Evolutionary conservation across 2,797 vertebrate genomes (phyloP).

Genomic region (Triplophysa bombifrons): DNA sequence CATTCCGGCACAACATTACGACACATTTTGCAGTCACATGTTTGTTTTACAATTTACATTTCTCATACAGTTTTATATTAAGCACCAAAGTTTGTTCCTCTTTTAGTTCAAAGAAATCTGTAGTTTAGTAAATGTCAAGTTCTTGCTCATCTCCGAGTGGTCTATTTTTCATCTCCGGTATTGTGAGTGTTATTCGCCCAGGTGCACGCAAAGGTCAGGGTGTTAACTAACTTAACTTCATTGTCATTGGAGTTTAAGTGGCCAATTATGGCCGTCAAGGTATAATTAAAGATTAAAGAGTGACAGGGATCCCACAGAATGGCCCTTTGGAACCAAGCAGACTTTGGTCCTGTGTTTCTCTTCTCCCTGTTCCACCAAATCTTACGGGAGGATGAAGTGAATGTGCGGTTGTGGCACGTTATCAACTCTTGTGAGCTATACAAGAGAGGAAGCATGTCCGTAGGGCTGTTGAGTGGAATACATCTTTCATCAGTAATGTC

Average conservation of each 20-base stretch:
- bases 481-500: conserved; percentile 31
- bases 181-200: conserved; percentile 28
- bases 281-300: conserved; percentile 82
- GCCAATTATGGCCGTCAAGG: conserved; percentile 72
- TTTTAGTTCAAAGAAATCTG: conserved; percentile 31
- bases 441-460: conserved; percentile 23
- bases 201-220: conserved; percentile 55
- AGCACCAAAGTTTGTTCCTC: conserved; percentile 5
- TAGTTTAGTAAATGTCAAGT: conserved; percentile 30
- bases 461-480: conserved; percentile 15
- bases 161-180: conserved; percentile 21
- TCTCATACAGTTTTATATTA: not conserved
- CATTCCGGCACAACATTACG: not conserved
- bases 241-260: conserved; percentile 77
- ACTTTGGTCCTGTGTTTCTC: conserved; percentile 74
- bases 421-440: conserved; percentile 27
- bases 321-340: conserved; percentile 73
- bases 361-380: conserved; percentile 34
- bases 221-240: conserved; percentile 66
- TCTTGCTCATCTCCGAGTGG: conserved; percentile 6
- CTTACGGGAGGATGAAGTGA: conserved; percentile 26
- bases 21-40: not conserved
- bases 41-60: conserved; percentile 1
- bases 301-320: conserved; percentile 64
- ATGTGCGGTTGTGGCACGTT: conserved; percentile 27